Conservation (phyloP, 2,888 invertebrate genomes). For the Euclidia mi region DNA sequence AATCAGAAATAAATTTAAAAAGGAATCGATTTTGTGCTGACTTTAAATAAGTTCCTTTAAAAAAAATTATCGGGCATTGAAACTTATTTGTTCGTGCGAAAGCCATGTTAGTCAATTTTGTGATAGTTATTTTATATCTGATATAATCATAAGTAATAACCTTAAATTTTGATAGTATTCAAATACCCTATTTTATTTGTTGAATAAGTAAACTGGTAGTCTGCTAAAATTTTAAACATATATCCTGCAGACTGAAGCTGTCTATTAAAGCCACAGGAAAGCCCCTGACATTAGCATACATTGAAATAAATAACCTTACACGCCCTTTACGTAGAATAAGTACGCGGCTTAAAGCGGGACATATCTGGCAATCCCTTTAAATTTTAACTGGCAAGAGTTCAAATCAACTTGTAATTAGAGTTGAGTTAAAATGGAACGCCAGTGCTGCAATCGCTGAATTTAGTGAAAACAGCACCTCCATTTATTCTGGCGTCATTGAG, state of each 20-base stretch:
- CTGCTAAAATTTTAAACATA: neutral
- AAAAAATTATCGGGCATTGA: too few relatives aligned
- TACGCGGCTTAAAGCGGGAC: slow-evolving; percentile 7
- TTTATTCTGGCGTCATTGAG: slow-evolving; percentile 31
- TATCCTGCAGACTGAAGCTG: neutral
- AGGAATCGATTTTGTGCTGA: too few relatives aligned
- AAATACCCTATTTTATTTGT: too few relatives aligned
- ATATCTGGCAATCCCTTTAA: slow-evolving; percentile 7
- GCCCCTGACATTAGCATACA: slow-evolving; percentile 4
- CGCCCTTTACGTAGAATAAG: neutral
- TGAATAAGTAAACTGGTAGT: too few relatives aligned
- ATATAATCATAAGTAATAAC: too few relatives aligned
- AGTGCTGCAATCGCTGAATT: slow-evolving; percentile 61
- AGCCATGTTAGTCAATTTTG: too few relatives aligned
- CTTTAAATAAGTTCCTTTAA: too few relatives aligned
- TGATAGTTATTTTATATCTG: too few relatives aligned
- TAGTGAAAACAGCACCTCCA: slow-evolving; percentile 53
- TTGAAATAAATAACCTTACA: slow-evolving; percentile 10
- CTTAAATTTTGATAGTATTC: too few relatives aligned
- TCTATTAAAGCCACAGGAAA: neutral
- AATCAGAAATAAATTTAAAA: too few relatives aligned
- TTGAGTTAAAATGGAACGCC: slow-evolving; percentile 39
- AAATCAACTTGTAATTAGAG: slow-evolving; percentile 73
- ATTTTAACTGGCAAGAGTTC: slow-evolving; percentile 68
- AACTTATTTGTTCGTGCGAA: too few relatives aligned